Conservation (phyloP, 1,140 invertebrate genomes). For the Steinernema khuongi region DNA sequence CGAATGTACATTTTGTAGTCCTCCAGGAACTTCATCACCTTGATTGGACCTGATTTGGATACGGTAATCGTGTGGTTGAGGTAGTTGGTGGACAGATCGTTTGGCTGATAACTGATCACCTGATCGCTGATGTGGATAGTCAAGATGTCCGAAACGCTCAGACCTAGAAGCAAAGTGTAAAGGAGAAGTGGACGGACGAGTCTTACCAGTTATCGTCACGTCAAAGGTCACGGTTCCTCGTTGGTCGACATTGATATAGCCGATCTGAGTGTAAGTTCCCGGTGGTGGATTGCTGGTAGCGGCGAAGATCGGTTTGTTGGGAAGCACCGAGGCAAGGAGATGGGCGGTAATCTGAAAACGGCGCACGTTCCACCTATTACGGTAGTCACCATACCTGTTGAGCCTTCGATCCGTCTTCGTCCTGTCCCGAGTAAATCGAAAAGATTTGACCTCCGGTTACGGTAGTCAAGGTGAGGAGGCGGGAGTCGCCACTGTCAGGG, state of each 20-base stretch:
- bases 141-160: background rate
- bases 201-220: background rate
- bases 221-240: background rate
- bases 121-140: background rate
- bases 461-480: background rate
- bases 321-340: background rate
- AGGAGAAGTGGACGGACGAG: background rate
- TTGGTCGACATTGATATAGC: background rate
- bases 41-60: background rate
- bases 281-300: background rate
- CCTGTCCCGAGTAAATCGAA: too few species aligned
- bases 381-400: background rate
- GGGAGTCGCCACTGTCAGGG: background rate
- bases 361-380: background rate
- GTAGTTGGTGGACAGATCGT: background rate
- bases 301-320: background rate
- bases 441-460: slow-evolving; percentile 6
- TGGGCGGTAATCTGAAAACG: background rate
- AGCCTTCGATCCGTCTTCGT: background rate
- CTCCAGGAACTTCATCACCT: background rate
- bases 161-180: background rate
- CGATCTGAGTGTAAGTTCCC: background rate
- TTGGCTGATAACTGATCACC: background rate
- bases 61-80: background rate
- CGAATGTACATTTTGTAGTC: background rate